Evolutionary conservation across 2,797 vertebrate species (phyloP), one percentile per base, ranked within the genome.

Genomic region (Chiloscyllium punctatum): DNA sequence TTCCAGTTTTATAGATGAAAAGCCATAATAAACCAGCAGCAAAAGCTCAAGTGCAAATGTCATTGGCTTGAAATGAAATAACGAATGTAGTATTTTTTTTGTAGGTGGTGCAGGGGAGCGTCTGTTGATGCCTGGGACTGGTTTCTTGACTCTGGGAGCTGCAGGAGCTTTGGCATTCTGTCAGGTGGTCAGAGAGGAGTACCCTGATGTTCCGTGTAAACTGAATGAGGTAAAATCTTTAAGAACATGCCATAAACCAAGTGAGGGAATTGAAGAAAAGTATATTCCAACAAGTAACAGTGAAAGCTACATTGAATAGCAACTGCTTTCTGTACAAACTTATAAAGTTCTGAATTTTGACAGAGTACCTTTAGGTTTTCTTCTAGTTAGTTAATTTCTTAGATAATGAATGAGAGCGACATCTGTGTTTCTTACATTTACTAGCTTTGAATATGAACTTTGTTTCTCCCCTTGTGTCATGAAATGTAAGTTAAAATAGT

Each of bases 71-170:
- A 62, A 62, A 62, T 62, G 57, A 62, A 62, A 62, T 62, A 62
- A 62, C 57, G 62, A 62, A 62, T 62, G 69, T 86, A 27, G 15
- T 95, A 42, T 96, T 84, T 96, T 68, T 8, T 42, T 87, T 95
- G 0, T 96, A 98, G 98, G 98, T 33, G 98, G 98, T 37, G 98
- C 98, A 1, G 98, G 98, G 1, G 98, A 98, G 87, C 98, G 98
- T 96, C 74, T 98, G 96, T 97, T 98, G 96, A 98, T 98, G 98
- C 98, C 98, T 0, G 98, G 98, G 0, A 98, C 98, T 0, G 98
- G 98, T 51, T 98, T 98, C 97, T 97, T 98, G 96, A 98, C 98
- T 0, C 96, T 98, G 6, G 98, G 98, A 0, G 98, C 98, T 7
- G 98, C 98, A 8, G 98, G 98, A 95, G 96, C 97, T 0, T 96